Conservation (phyloP, 2,888 invertebrate genomes). For the Drosophila dives region DNA sequence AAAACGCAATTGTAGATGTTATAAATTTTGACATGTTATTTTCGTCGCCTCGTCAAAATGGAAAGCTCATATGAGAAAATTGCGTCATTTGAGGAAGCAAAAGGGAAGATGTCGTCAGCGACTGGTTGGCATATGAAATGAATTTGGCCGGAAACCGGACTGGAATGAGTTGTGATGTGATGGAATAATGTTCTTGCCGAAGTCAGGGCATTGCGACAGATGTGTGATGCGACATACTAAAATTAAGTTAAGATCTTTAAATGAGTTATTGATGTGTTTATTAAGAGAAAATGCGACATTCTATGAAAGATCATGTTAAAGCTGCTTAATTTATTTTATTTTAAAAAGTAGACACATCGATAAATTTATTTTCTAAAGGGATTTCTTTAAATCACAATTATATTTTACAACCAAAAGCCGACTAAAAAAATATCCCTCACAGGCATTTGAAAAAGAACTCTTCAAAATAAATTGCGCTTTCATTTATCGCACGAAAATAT, state of each 20-base stretch:
- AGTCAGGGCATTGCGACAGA: conserved; percentile 31
- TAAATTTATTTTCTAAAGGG: too few relatives aligned
- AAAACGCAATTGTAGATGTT: conserved; percentile 76
- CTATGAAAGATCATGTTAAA: neutral
- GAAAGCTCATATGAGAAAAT: conserved; percentile 54
- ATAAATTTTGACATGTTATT: conserved; percentile 79
- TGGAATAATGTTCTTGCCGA: conserved; percentile 25
- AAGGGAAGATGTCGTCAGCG: neutral
- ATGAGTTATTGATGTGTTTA: conserved; percentile 36
- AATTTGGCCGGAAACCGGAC: conserved; percentile 29
- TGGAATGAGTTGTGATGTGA: conserved; percentile 43
- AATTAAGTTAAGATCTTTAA: conserved; percentile 39
- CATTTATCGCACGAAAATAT: conserved; percentile 21
- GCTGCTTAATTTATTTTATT: too few relatives aligned
- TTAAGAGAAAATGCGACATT: conserved; percentile 1
- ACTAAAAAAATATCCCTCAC: neutral
- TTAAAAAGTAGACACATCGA: too few relatives aligned
- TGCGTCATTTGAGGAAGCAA: conserved; percentile 43
- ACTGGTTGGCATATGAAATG: conserved; percentile 55
- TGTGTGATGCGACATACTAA: conserved; percentile 44
- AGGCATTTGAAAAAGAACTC: conserved; percentile 1
- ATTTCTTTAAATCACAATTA: neutral
- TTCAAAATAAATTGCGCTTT: conserved; percentile 13
- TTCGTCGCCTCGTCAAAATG: conserved; percentile 70
- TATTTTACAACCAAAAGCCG: neutral